A percentile compares a stretch with the other conserved stretches of the same genome.
These are phyloP conservation scores for Melitaea athalia DNA, from an alignment of 2,888 invertebrate species.

Conservation along the genomic window DNA sequence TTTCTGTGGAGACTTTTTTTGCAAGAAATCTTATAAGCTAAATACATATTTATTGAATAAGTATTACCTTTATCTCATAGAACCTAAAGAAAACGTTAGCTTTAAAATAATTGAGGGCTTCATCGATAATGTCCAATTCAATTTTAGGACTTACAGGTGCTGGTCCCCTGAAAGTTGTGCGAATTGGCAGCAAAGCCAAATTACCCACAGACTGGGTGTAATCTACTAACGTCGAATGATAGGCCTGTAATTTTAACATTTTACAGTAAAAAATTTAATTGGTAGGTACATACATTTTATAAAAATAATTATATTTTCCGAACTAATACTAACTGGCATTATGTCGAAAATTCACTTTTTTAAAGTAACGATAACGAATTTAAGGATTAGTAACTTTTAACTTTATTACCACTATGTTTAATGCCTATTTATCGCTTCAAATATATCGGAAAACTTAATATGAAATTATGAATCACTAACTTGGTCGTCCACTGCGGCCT, in stretches of 20 bases:
- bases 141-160: slow-evolving; percentile 87
- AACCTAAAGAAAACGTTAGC: slow-evolving; percentile 99
- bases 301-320: not conserved
- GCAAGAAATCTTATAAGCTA: too few relatives aligned
- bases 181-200: slow-evolving; percentile 94
- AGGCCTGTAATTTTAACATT: slow-evolving; percentile 85
- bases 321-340: slow-evolving; percentile 51
- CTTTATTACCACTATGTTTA: not conserved
- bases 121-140: slow-evolving; percentile 96
- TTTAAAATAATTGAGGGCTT: slow-evolving; percentile 98
- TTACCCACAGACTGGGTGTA: slow-evolving; percentile 91
- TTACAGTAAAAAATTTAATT: not conserved
- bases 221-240: slow-evolving; percentile 94
- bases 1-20: too few relatives aligned
- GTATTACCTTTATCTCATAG: slow-evolving; percentile 94
- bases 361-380: not conserved
- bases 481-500: too few relatives aligned
- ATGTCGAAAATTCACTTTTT: slow-evolving; percentile 17
- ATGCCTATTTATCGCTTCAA: not conserved
- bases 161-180: slow-evolving; percentile 95
- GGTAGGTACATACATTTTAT: not conserved
- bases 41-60: not conserved
- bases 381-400: not conserved
- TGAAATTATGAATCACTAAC: slow-evolving; percentile 24
- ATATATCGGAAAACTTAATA: slow-evolving; percentile 10